Evolutionary conservation across 2,888 invertebrate species (phyloP), one percentile per base, ranked within the genome.

Genomic region (Kuschelorhynchus macadamiae): DNA sequence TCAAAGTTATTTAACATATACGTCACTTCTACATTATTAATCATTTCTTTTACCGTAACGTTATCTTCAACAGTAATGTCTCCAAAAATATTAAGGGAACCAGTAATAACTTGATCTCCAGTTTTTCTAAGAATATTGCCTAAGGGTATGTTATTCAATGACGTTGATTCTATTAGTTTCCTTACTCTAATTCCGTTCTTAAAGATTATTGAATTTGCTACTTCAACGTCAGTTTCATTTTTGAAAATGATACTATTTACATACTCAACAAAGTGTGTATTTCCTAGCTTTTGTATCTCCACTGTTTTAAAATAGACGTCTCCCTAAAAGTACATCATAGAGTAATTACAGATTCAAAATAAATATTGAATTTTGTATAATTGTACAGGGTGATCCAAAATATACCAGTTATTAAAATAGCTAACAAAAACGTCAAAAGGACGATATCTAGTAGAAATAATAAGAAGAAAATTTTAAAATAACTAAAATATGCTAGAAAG

Each of bases 181-280:
- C 76, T 65, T 5, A 85, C 82, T 11, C 69, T 75, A 0, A 86
- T 75, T 21, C 81, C 81, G n/a, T 80, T 77, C 9, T 65, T 12
- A 70, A 84, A 84, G 1, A 68, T 71, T 76, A 83, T 82, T 1
- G 62, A 46, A 2, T 78, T 79, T 0, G 64, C 59, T 11, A 85
- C 67, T 18, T 57, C 66, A 5, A 82, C 57, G 32, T 78, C 70
- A 11, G 76, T 71, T 66, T 84, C 81, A n/a, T 80, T 78, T 71
- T 79, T 82, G 63, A 82, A 83, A 32, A 87, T 80, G 11, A 86
- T 77, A 68, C 85, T 84, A 0, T 81, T 70, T 0, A 85, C 65
- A 12, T 85, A 78, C 9, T 78, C 74, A 0, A 83, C 77, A 64
- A 87, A 82, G 50, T 82, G 61, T 0, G 81, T 74, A 1, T 77